Conservation (phyloP, 2,113 vertebrate species). For the Oostethus manadensis region DNA sequence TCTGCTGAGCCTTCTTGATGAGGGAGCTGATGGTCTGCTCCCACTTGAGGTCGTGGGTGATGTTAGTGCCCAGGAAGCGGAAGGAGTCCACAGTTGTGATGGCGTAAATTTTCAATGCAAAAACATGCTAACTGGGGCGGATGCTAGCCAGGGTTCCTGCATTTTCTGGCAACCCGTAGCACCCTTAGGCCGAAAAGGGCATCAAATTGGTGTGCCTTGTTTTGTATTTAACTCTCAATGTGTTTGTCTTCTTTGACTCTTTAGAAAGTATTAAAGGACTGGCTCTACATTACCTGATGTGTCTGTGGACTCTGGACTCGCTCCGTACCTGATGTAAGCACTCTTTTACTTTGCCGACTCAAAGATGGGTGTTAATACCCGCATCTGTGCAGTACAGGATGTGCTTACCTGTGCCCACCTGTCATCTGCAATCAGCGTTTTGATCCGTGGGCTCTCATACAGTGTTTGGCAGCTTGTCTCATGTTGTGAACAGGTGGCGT, state of each 20-base stretch:
- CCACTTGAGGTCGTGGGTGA: too few relatives aligned
- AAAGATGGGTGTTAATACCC: slow-evolving; percentile 16
- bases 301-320: slow-evolving; percentile 8
- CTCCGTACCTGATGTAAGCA: neutral
- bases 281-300: neutral
- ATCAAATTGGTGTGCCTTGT: too few relatives aligned
- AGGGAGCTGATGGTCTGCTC: too few relatives aligned
- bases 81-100: too few relatives aligned
- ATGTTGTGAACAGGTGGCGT: slow-evolving; percentile 35
- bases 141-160: too few relatives aligned
- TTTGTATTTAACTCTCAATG: slow-evolving; percentile 56
- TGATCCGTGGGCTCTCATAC: slow-evolving; percentile 21
- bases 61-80: too few relatives aligned
- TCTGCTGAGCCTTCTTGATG: too few relatives aligned
- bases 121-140: too few relatives aligned
- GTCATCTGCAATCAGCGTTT: slow-evolving; percentile 46
- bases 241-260: neutral
- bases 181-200: too few relatives aligned
- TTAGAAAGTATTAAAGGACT: slow-evolving; percentile 17
- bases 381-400: slow-evolving; percentile 37
- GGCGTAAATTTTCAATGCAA: too few relatives aligned
- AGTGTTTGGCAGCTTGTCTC: slow-evolving; percentile 47
- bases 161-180: too few relatives aligned
- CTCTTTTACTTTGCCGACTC: neutral
- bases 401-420: slow-evolving; percentile 40